Percentiles rank a stretch among this genome's conserved stretches.
These are phyloP conservation scores for Ceuthmochares aereus DNA, from an alignment of 2,113 vertebrate species.

Conservation along the genomic window DNA sequence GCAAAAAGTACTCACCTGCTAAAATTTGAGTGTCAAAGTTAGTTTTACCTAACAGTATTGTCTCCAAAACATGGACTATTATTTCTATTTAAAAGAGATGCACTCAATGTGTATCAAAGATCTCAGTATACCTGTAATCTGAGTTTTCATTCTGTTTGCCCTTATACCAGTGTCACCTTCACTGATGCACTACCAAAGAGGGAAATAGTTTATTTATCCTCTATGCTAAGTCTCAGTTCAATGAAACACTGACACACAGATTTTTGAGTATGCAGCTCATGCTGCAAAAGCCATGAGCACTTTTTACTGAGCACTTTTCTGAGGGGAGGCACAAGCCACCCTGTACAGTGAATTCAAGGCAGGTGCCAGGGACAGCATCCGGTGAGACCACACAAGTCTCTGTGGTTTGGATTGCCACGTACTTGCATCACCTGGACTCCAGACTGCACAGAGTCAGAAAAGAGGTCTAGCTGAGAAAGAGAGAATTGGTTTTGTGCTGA, in stretches of 20 bases:
- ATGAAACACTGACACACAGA: not conserved
- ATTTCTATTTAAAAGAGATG: not conserved
- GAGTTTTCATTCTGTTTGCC: not conserved
- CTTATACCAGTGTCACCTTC: not conserved
- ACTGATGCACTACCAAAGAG: not conserved
- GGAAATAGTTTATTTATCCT: not conserved
- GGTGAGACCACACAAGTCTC: accelerated
- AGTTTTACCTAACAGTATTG: not conserved
- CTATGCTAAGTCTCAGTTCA: not conserved
- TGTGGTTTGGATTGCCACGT: accelerated
- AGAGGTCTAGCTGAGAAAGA: not conserved
- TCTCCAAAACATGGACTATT: not conserved
- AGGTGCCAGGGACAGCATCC: not conserved
- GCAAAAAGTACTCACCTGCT: not conserved
- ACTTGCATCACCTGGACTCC: not conserved
- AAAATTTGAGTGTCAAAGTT: not conserved
- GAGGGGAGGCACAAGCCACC: not conserved
- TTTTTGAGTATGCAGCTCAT: not conserved
- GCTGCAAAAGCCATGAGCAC: not conserved
- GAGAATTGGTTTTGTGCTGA: not conserved
- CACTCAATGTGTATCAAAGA: not conserved
- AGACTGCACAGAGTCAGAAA: not conserved
- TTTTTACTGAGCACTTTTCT: not conserved
- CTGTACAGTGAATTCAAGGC: not conserved
- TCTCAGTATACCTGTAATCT: not conserved